These are phyloP conservation scores for Grammomys surdaster DNA, from an alignment of 2,113 vertebrate species.

Conservation along the genomic window DNA sequence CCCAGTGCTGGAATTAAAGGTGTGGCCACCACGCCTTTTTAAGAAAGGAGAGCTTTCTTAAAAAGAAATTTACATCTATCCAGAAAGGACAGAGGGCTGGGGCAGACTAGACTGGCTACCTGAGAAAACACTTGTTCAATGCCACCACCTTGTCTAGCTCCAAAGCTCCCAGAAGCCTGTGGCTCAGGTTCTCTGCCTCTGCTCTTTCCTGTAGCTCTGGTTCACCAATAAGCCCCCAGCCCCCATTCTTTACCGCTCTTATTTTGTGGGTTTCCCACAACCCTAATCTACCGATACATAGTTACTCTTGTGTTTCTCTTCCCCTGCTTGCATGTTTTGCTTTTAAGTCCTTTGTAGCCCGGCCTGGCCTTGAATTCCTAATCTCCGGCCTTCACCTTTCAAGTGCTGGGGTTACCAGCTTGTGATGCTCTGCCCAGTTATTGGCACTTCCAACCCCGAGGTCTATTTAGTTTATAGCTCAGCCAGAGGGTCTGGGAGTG, in stretches of 20 bases:
- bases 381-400: neutral
- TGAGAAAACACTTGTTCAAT: neutral
- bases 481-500: neutral
- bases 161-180: fast-evolving
- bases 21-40: no score
- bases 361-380: neutral
- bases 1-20: no score
- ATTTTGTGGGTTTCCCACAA: neutral
- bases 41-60: neutral
- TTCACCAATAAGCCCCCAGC: neutral
- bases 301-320: neutral
- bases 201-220: neutral
- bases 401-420: neutral
- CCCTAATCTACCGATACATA: neutral
- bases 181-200: neutral
- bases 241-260: neutral
- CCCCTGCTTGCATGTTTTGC: neutral
- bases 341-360: neutral
- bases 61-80: neutral
- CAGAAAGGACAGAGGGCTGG: neutral
- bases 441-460: neutral
- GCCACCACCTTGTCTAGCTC: no score
- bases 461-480: neutral
- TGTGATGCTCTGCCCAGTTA: no score
- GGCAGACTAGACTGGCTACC: no score